A percentile compares a stretch with the other conserved stretches of the same genome.
These are phyloP conservation scores for Allacma fusca DNA, from an alignment of 2,888 invertebrate species.

Conservation along the genomic window DNA sequence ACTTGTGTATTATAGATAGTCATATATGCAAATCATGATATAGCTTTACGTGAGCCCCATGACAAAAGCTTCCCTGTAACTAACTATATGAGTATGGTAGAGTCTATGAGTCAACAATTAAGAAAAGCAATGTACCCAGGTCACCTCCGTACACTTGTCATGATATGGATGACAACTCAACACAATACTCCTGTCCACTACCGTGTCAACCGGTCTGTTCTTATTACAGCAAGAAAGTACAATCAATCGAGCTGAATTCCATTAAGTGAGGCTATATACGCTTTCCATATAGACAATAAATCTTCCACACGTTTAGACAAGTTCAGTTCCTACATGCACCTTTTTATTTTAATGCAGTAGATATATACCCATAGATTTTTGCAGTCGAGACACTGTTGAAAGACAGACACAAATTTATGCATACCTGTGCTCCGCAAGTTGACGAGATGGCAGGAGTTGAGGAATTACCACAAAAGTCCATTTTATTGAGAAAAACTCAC, in stretches of 20 bases:
- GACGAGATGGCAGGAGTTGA: slow-evolving; percentile 16
- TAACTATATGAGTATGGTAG: background rate
- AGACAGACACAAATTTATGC: background rate
- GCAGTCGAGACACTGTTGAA: too few relatives aligned
- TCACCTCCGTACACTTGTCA: too few relatives aligned
- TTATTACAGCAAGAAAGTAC: slow-evolving; percentile 23
- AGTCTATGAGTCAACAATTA: too few relatives aligned
- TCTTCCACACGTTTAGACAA: too few relatives aligned
- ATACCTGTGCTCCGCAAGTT: slow-evolving; percentile 30
- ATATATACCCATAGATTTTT: too few relatives aligned
- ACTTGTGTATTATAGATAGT: background rate
- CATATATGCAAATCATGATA: background rate
- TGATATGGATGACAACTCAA: slow-evolving; percentile 20
- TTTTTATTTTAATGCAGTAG: too few relatives aligned
- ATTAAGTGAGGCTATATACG: slow-evolving; percentile 8
- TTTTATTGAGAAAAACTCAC: slow-evolving; percentile 20
- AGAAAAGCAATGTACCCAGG: too few relatives aligned
- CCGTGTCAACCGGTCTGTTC: slow-evolving; percentile 37
- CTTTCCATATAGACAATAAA: slow-evolving; percentile 10
- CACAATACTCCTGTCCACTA: slow-evolving; percentile 27
- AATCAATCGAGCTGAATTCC: slow-evolving; percentile 34
- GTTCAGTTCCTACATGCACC: too few relatives aligned
- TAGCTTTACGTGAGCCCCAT: background rate
- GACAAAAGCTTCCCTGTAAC: background rate
- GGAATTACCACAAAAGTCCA: slow-evolving; percentile 32